Percentiles rank a stretch among this genome's conserved stretches.
These are phyloP conservation scores for Hippoglossus hippoglossus DNA, from an alignment of 2,797 vertebrate genomes.

Conservation along the genomic window DNA sequence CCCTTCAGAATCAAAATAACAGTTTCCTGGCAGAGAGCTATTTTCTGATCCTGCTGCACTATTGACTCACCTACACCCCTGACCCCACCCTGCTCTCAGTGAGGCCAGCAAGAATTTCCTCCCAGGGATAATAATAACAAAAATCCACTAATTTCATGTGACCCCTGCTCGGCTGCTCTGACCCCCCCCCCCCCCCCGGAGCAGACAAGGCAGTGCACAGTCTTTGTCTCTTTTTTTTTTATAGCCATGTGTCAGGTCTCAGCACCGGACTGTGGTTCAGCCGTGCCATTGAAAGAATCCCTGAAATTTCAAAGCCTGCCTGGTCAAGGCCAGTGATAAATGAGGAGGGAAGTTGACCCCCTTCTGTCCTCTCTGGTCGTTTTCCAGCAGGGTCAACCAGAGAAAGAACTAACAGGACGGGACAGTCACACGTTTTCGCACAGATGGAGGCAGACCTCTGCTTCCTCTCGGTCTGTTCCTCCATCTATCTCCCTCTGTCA, in stretches of 20 bases:
- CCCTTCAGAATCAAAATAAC: slow-evolving; percentile 69
- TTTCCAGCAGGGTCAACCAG: slow-evolving; percentile 51
- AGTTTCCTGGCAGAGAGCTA: slow-evolving; percentile 63
- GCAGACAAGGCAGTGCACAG: slow-evolving; percentile 42
- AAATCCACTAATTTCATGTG: slow-evolving; percentile 74
- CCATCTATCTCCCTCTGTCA: slow-evolving; percentile 54
- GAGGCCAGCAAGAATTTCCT: slow-evolving; percentile 74
- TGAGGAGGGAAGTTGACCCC: slow-evolving; percentile 56
- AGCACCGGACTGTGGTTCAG: slow-evolving; percentile 39
- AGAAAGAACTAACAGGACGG: slow-evolving; percentile 67
- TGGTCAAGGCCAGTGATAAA: slow-evolving; percentile 72
- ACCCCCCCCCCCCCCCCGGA: slow-evolving; percentile 61
- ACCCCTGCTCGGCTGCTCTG: slow-evolving; percentile 62
- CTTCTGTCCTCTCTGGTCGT: slow-evolving; percentile 39
- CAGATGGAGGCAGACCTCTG: slow-evolving; percentile 85
- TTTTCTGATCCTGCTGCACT: slow-evolving; percentile 63
- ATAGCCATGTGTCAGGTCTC: slow-evolving; percentile 43
- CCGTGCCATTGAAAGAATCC: slow-evolving; percentile 54
- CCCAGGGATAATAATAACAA: slow-evolving; percentile 73
- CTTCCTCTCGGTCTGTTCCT: slow-evolving; percentile 68
- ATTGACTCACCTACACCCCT: slow-evolving; percentile 66
- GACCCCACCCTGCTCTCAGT: slow-evolving; percentile 39
- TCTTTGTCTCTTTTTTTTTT: slow-evolving; percentile 60
- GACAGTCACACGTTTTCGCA: slow-evolving; percentile 61
- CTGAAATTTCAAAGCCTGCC: slow-evolving; percentile 71